Base-by-base conservation (phyloP, 2,888 invertebrate genomes). In the Periphyllus acericola region DNA sequence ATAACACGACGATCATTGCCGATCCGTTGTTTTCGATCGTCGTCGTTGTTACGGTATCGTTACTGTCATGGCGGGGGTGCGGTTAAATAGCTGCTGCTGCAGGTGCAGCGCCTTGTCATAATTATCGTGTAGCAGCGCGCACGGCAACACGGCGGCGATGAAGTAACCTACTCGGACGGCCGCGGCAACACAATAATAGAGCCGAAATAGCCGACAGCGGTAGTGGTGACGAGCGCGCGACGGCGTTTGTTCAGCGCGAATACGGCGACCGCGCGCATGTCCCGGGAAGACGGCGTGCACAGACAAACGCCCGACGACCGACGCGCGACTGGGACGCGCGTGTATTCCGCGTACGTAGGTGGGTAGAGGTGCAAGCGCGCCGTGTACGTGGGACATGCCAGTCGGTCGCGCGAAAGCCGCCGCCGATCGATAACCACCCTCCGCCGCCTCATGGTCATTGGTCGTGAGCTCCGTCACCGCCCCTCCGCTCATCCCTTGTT, bases 361-460 rank as follows among this genome's bases (percentile, higher is more conserved):
- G 46, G 25, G 29, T 68, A 36, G 11, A 32, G 19, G 29, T 68
- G 14, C n/a, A 60, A 40, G 68, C 29, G 81, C 29, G n/a, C 6
- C 60, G 25, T 60, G 60, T 25, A 17, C 29, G 32, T 17, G 40
- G 36, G 66, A 66, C 32, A n/a, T 25, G 81, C 81, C 34, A 36
- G 60, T 80, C 60, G 80, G 72, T n/a, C 40, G 71, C 71, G 78
- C 78, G 32, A 34, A 34, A 29, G 32, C 29, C 17, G 32, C 46
- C 78, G 52, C n/a, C 32, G 78, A 60, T 60, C 83, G 83, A 74
- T 83, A 82, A 74, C 60, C 55, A 36, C 55, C 74, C 60, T 25
- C 83, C 60, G 81, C 82, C 71, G 52, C 60, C 6, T 11, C 29
- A 1, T 29, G 29, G 68, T 25, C 68, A 25, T 68, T 68, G 68